Conservation (phyloP, 1,140 invertebrate genomes). For the Drosophila sechellia region DNA sequence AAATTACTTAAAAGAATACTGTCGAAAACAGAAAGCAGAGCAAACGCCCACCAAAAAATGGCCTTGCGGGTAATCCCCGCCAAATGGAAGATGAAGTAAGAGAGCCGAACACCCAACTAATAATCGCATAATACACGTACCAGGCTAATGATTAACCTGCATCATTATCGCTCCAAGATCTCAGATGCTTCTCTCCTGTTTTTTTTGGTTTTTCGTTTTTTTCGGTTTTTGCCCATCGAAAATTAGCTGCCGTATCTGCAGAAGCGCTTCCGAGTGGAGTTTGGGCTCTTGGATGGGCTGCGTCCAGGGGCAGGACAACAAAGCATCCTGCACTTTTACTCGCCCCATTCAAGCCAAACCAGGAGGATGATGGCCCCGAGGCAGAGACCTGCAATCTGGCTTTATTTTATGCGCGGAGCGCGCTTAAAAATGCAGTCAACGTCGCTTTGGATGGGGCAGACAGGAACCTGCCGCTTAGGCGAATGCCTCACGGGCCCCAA, state of each 20-base stretch:
- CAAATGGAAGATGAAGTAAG: conserved; percentile 1
- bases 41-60: conserved; percentile 65
- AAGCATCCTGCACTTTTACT: conserved; percentile 81
- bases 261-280: conserved; percentile 72
- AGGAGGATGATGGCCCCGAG: conserved; percentile 55
- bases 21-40: conserved; percentile 19
- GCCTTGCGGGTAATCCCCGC: conserved; percentile 41
- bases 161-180: conserved; percentile 82
- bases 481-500: conserved; percentile 80
- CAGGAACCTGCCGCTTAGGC: conserved; percentile 81
- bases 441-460: conserved; percentile 64
- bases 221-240: conserved; percentile 52
- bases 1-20: conserved; percentile 70
- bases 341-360: conserved; percentile 68
- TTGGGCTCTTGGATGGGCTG: conserved; percentile 11
- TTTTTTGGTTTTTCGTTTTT: conserved; percentile 14
- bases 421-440: conserved; percentile 82
- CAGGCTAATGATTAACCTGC: conserved; percentile 82
- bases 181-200: conserved; percentile 21
- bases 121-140: conserved; percentile 83
- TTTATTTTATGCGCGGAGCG: conserved; percentile 80
- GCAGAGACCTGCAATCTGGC: conserved; percentile 72
- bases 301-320: conserved; percentile 68
- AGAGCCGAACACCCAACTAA: conserved; percentile 55
- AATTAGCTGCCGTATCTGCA: conserved; percentile 84